Evolutionary conservation across 2,888 invertebrate genomes (phyloP).

Genomic region (Campaea margaritaria): DNA sequence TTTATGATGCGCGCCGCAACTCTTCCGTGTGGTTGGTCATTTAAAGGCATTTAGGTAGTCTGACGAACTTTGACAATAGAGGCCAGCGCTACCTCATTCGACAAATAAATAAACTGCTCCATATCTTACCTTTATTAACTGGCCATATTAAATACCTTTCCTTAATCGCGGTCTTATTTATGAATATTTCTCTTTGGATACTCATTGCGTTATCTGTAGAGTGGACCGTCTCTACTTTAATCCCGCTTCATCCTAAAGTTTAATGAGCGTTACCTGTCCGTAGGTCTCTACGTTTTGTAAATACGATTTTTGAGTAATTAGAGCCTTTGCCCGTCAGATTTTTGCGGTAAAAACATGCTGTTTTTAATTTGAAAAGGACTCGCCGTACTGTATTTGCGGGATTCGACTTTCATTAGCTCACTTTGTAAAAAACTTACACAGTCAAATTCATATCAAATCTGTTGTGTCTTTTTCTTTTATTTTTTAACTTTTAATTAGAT

Average conservation of each 20-base stretch:
- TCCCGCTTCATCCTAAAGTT: conserved; percentile 31
- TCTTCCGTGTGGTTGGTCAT: too few species aligned
- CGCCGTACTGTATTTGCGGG: conserved; percentile 6
- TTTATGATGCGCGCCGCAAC: too few species aligned
- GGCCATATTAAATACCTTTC: too few species aligned
- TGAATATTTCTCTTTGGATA: too few species aligned
- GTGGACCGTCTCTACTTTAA: conserved; percentile 17
- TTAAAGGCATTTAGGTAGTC: too few species aligned
- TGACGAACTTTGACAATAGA: too few species aligned
- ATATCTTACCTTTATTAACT: too few species aligned
- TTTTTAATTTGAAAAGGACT: conserved; percentile 63
- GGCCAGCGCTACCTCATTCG: too few species aligned
- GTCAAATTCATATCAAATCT: background rate
- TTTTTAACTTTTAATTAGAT: too few species aligned
- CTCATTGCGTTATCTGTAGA: background rate
- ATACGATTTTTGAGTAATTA: conserved; percentile 76
- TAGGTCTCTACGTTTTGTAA: conserved; percentile 50
- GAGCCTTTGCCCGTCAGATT: conserved; percentile 67
- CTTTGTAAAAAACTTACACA: background rate
- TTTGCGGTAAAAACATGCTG: conserved; percentile 58
- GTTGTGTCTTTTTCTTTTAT: too few species aligned
- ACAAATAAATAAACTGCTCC: too few species aligned
- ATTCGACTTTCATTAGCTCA: background rate
- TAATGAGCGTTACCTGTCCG: conserved; percentile 72
- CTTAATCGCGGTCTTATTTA: too few species aligned